Evolutionary conservation across 2,888 invertebrate species (phyloP).

Genomic region (Xestia rhomboidea): DNA sequence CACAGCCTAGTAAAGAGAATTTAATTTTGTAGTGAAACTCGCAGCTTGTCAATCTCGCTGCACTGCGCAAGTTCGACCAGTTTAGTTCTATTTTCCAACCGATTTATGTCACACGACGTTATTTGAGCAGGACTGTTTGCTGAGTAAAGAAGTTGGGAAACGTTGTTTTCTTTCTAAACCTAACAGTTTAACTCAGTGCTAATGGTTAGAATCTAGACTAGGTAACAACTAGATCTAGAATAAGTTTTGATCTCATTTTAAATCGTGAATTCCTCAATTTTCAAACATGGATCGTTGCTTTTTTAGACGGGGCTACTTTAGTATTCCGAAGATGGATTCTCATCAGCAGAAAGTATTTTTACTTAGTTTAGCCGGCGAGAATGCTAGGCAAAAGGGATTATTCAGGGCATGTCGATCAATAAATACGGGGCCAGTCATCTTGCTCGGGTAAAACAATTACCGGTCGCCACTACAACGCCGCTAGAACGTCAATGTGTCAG

Average conservation of each 20-base stretch:
- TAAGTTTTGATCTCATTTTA: background rate
- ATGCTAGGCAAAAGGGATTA: conserved; percentile 7
- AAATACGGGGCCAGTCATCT: conserved; percentile 34
- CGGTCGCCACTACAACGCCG: background rate
- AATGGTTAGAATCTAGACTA: background rate
- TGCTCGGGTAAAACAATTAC: conserved; percentile 37
- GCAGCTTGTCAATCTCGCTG: conserved; percentile 24
- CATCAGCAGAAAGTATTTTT: background rate
- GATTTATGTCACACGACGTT: conserved; percentile 45
- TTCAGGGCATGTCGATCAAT: conserved; percentile 39
- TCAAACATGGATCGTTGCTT: background rate
- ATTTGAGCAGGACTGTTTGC: conserved; percentile 42
- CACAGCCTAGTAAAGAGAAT: conserved; percentile 57
- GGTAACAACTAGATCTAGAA: background rate
- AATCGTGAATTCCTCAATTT: background rate
- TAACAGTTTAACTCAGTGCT: conserved; percentile 12
- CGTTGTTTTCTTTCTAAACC: conserved; percentile 30
- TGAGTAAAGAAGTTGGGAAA: conserved; percentile 27
- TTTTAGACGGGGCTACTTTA: background rate
- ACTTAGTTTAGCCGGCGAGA: background rate
- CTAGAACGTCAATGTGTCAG: background rate
- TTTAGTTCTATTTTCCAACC: conserved; percentile 37
- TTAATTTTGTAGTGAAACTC: conserved; percentile 62
- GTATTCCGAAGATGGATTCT: conserved; percentile 1
- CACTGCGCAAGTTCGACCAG: conserved; percentile 10